Percentiles rank a stretch among this genome's conserved stretches.
Conservation (phyloP, 2,888 invertebrate genomes). For the Dasysyrphus tricinctus region DNA sequence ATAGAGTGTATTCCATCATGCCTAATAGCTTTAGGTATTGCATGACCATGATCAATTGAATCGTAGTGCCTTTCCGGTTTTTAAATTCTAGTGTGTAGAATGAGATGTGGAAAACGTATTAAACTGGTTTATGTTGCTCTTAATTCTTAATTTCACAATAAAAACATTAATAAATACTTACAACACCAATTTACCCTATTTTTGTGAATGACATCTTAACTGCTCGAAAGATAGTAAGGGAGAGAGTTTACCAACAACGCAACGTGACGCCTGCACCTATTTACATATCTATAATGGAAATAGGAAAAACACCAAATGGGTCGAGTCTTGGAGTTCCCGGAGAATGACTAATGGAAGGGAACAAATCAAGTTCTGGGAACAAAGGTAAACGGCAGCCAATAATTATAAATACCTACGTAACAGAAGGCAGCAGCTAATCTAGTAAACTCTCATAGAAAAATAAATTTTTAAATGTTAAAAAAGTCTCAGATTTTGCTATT, state of each 20-base stretch:
- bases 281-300: neutral
- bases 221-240: neutral
- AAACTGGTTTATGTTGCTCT: conserved; percentile 1
- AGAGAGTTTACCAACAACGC: neutral
- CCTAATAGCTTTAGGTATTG: neutral
- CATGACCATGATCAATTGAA: neutral
- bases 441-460: too few relatives aligned
- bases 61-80: neutral
- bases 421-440: too few relatives aligned
- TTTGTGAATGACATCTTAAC: conserved; percentile 21
- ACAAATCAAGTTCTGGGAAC: conserved; percentile 5
- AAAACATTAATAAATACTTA: neutral
- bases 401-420: neutral
- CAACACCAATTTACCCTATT: neutral
- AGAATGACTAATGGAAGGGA: conserved; percentile 17
- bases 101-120: neutral
- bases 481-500: too few relatives aligned
- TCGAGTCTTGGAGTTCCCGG: neutral
- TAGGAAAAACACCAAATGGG: neutral
- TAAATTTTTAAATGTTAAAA: too few relatives aligned
- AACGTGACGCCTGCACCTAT: neutral
- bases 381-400: conserved; percentile 10
- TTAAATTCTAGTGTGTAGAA: neutral
- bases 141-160: neutral
- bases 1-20: neutral